phyloP scores from a whole-genome alignment of 2,797 vertebrate genomes.

The Lacerta agilis region DNA sequence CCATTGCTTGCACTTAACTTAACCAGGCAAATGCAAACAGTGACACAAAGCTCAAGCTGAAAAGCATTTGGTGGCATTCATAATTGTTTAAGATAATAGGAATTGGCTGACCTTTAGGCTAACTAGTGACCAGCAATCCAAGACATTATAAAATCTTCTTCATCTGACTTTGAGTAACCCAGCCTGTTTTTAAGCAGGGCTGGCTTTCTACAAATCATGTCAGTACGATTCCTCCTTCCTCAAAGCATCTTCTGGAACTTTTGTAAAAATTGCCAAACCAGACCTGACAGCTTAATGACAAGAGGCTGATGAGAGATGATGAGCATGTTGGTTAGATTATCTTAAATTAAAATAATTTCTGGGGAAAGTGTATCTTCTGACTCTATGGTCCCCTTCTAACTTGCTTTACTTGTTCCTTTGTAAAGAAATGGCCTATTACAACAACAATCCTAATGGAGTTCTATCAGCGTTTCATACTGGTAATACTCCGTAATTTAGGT shows the following conservation, averaged over 20 bases:
- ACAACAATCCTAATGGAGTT: not conserved
- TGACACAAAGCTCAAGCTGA: not conserved
- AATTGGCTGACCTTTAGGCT: slow-evolving; percentile 44
- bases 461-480: not conserved
- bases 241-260: slow-evolving; percentile 26
- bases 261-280: slow-evolving; percentile 40
- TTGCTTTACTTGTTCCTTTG: not conserved
- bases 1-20: slow-evolving; percentile 22
- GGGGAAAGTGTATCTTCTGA: slow-evolving; percentile 24
- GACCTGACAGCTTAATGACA: slow-evolving; percentile 27
- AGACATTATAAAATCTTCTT: slow-evolving; percentile 17
- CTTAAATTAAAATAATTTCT: slow-evolving; percentile 21
- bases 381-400: not conserved
- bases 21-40: not conserved
- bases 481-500: not conserved
- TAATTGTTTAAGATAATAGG: slow-evolving; percentile 14
- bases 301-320: not conserved
- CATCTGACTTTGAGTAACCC: slow-evolving; percentile 11
- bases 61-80: slow-evolving; percentile 22
- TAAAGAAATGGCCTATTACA: not conserved
- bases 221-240: slow-evolving; percentile 28
- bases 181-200: slow-evolving; percentile 2
- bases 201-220: slow-evolving; percentile 36
- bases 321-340: not conserved
- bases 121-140: slow-evolving; percentile 22